phyloP scores from a whole-genome alignment of 2,113 vertebrate genomes.

The Macquaria ambigua region DNA sequence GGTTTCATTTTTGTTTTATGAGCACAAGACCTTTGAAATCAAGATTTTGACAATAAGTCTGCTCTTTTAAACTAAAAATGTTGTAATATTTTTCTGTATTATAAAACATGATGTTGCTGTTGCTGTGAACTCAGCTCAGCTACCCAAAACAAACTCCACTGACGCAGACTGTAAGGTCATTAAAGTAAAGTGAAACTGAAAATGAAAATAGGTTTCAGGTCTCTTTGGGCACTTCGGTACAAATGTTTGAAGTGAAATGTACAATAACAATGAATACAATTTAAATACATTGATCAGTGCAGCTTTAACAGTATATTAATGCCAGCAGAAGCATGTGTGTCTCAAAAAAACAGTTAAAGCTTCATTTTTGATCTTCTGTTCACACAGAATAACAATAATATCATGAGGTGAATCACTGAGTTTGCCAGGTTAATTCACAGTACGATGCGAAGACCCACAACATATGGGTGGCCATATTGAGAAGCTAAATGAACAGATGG shows the following conservation, averaged over 20 bases:
- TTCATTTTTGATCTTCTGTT: slow-evolving; percentile 2
- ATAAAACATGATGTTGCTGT: not conserved
- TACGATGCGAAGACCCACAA: slow-evolving; percentile 17
- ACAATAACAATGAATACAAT: not conserved
- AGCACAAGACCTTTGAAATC: not conserved
- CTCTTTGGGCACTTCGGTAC: not conserved
- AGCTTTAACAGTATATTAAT: not conserved
- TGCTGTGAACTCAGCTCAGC: not conserved
- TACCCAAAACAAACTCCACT: not conserved
- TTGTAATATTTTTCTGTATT: not conserved
- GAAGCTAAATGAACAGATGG: slow-evolving; percentile 70
- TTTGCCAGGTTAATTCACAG: slow-evolving; percentile 53
- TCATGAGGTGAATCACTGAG: slow-evolving; percentile 10
- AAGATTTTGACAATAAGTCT: not conserved
- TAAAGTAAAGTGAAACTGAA: not conserved
- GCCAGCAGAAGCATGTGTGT: not conserved
- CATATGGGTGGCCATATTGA: slow-evolving; percentile 63
- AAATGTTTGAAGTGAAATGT: not conserved
- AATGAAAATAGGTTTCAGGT: not conserved
- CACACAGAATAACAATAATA: slow-evolving; percentile 27
- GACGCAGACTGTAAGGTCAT: not conserved
- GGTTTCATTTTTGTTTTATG: not conserved
- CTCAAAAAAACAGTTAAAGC: not conserved
- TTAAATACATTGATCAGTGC: not conserved
- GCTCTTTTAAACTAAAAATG: not conserved